Evolutionary conservation across 30 jellyfish, hydroid and myxozoan genomes (phyloP).

Genomic region (Chrysaora quinquecirrha): DNA sequence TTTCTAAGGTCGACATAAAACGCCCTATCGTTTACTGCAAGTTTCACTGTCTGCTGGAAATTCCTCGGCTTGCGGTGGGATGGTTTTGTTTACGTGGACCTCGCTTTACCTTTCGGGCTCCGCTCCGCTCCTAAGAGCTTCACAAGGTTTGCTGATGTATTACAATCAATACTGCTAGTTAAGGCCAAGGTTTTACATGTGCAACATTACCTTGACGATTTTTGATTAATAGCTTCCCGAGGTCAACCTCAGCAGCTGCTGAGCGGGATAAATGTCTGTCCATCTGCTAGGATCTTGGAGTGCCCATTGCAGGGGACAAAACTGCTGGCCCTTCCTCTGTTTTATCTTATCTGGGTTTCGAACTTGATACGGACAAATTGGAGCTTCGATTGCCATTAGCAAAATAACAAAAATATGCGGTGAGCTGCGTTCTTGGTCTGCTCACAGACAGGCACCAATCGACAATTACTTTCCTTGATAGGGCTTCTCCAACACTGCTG

Average conservation of each 20-base stretch:
- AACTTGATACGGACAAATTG: background rate
- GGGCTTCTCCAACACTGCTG: background rate
- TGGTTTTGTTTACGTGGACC: constrained; percentile 49
- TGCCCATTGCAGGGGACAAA: background rate
- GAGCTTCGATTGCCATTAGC: background rate
- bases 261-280: background rate
- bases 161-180: background rate
- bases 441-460: background rate
- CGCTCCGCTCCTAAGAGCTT: constrained; percentile 75
- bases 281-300: background rate
- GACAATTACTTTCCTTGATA: background rate
- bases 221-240: too few relatives aligned
- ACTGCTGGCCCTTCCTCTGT: background rate
- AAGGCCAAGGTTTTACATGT: background rate
- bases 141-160: constrained; percentile 60
- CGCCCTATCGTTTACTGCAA: constrained; percentile 75
- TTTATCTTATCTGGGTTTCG: background rate
- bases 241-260: too few relatives aligned
- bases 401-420: background rate
- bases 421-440: background rate
- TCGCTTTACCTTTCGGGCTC: constrained; percentile 78
- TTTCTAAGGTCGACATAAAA: constrained; percentile 69
- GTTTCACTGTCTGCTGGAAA: constrained; percentile 10
- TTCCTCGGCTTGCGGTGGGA: constrained; percentile 69
- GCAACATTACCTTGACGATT: constrained; percentile 46